Evolutionary conservation across 2,888 invertebrate species (phyloP).

Genomic region (Spodoptera picta): DNA sequence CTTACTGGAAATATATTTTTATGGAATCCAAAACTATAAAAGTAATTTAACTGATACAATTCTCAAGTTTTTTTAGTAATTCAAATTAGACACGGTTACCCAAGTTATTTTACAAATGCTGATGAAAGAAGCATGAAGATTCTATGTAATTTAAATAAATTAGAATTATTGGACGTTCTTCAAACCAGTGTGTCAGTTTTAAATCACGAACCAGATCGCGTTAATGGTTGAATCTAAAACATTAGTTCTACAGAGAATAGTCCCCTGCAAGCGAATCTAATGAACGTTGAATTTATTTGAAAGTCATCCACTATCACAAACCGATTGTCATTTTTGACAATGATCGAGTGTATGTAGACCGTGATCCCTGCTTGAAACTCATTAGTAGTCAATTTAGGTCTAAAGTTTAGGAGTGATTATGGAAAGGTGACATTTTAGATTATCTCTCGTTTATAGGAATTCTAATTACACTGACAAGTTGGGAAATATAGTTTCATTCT

Average conservation of each 20-base stretch:
- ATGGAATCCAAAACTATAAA: too few species aligned
- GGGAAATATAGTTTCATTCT: too few species aligned
- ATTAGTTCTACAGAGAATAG: conserved; percentile 65
- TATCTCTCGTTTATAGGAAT: too few species aligned
- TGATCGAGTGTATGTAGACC: conserved; percentile 48
- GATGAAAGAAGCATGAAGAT: too few species aligned
- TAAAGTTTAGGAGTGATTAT: conserved; percentile 11
- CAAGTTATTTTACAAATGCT: too few species aligned
- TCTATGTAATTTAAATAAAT: too few species aligned
- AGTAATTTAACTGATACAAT: too few species aligned
- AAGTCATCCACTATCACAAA: conserved; percentile 69
- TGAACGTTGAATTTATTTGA: conserved; percentile 71
- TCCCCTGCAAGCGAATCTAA: conserved; percentile 63
- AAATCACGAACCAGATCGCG: conserved; percentile 54
- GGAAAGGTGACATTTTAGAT: conserved; percentile 14
- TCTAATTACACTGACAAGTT: too few species aligned
- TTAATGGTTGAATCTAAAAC: conserved; percentile 70
- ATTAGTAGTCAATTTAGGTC: conserved; percentile 32
- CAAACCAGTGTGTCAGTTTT: conserved; percentile 28
- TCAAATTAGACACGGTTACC: too few species aligned
- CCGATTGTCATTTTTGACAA: conserved; percentile 57
- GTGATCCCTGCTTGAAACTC: conserved; percentile 45
- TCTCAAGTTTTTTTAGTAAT: too few species aligned
- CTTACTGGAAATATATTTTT: too few species aligned
- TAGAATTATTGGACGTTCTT: conserved; percentile 1